phyloP scores from a whole-genome alignment of 2,888 invertebrate species.

The Metellina segmentata region DNA sequence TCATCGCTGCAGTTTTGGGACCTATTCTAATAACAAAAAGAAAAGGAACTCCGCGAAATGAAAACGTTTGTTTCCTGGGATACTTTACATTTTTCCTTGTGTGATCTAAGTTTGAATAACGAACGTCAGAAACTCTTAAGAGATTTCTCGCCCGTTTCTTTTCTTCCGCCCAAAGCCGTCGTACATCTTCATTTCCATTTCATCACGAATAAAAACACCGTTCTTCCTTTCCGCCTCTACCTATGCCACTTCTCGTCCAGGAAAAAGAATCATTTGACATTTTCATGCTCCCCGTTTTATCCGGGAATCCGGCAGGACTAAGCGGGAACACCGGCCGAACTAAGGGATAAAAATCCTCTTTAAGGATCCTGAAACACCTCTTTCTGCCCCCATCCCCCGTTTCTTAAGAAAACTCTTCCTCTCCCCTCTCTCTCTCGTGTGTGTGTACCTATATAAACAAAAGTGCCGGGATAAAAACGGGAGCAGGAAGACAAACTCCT shows the following conservation, averaged over 20 bases:
- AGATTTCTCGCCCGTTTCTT: neutral
- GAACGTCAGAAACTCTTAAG: neutral
- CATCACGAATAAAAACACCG: constrained; percentile 44
- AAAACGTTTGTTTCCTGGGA: neutral
- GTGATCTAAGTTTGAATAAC: neutral
- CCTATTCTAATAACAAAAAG: neutral
- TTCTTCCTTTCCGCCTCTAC: constrained; percentile 9
- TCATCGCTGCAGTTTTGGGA: neutral
- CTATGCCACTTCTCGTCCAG: neutral
- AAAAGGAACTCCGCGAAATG: neutral
- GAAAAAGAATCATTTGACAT: constrained; percentile 68
- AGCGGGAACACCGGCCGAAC: constrained; percentile 50
- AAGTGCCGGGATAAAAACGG: constrained; percentile 58
- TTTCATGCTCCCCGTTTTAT: constrained; percentile 58
- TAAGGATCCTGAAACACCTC: constrained; percentile 68
- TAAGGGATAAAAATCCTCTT: constrained; percentile 62
- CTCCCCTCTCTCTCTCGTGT: neutral
- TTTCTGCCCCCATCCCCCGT: constrained; percentile 17
- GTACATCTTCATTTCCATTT: constrained; percentile 67
- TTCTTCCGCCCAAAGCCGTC: constrained; percentile 13
- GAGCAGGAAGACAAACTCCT: constrained; percentile 52
- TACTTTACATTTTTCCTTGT: neutral
- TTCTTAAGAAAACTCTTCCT: constrained; percentile 34
- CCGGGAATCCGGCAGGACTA: constrained; percentile 49
- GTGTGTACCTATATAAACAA: constrained; percentile 59